Evolutionary conservation across 2,888 invertebrate species (phyloP), one percentile per base, ranked within the genome.

Genomic region (Therioaphis trifolii): DNA sequence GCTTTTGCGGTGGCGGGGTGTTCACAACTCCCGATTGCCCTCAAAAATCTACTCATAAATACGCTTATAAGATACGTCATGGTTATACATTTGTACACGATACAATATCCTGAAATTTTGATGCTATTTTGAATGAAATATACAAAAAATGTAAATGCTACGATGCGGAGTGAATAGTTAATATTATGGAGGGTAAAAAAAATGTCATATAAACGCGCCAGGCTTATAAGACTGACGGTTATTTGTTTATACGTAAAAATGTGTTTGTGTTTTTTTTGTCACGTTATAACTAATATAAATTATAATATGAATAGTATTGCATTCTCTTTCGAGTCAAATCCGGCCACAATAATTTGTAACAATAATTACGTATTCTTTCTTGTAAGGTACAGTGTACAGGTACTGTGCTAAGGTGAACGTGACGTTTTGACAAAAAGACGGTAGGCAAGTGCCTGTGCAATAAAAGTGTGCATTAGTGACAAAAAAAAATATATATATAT

Each of bases 351-450:
- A 49, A 43, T 43, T 55, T 43, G 43, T 29, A 63, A 71, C 43
- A 63, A 82, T 82, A 82, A 82, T 82, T 82, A 82, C 82, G 82
- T 82, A 82, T 74, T 82, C 82, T 66, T 40, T 63, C 74, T 82
- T 82, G 82, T 49, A 82, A 72, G 82, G 82, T 49, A 74, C 74
- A 82, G 63, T 49, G 74, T 74, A 63, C 82, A 82, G 82, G 82
- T 72, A 82, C 82, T 72, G 82, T 82, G 82, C 61, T 82, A 82
- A 74, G 7, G 74, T 82, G 66, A 72, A 74, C 12, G 82, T 82
- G 82, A 82, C 82, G 82, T 82, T 82, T 82, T 82, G 82, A 63
- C 82, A 82, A 82, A 82, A 82, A 63, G 82, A 82, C 82, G 82
- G 82, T 74, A 82, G 82, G 82, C 82, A 82, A 82, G 82, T 63